These are phyloP conservation scores for Gallinago stenura DNA, from an alignment of 2,797 vertebrate species.

Conservation along the genomic window DNA sequence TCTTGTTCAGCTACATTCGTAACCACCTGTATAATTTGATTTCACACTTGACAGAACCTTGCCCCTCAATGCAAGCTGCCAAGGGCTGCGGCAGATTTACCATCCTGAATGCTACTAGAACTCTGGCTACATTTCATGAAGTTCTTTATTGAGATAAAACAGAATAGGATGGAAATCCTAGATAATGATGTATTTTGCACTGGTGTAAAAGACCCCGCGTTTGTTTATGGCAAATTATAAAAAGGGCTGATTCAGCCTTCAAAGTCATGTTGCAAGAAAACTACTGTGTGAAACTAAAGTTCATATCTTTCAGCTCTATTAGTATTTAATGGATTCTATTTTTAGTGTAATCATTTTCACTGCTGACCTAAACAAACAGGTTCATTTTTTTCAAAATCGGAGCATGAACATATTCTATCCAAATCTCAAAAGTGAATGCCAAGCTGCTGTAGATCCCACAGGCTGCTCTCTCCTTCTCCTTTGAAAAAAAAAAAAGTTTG, in stretches of 20 bases:
- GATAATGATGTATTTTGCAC: neutral
- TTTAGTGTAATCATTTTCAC: neutral
- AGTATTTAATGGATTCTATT: neutral
- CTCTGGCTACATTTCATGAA: neutral
- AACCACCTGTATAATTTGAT: neutral
- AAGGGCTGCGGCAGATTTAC: neutral
- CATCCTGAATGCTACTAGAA: neutral
- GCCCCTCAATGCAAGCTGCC: neutral
- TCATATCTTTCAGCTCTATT: neutral
- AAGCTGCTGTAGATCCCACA: neutral
- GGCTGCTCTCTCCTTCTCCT: neutral
- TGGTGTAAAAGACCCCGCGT: neutral
- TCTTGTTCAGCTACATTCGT: neutral
- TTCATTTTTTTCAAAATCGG: constrained; percentile 5
- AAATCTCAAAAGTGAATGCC: neutral
- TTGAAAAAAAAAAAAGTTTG: neutral
- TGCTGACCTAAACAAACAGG: neutral
- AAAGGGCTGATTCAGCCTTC: neutral
- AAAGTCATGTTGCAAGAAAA: neutral
- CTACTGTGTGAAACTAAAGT: fast-evolving
- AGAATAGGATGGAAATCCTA: neutral
- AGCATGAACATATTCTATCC: neutral
- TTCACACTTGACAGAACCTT: neutral
- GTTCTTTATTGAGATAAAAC: neutral
- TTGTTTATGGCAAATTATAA: neutral